These are phyloP conservation scores for Nothura maculosa DNA, from an alignment of 2,797 vertebrate species.

Conservation along the genomic window DNA sequence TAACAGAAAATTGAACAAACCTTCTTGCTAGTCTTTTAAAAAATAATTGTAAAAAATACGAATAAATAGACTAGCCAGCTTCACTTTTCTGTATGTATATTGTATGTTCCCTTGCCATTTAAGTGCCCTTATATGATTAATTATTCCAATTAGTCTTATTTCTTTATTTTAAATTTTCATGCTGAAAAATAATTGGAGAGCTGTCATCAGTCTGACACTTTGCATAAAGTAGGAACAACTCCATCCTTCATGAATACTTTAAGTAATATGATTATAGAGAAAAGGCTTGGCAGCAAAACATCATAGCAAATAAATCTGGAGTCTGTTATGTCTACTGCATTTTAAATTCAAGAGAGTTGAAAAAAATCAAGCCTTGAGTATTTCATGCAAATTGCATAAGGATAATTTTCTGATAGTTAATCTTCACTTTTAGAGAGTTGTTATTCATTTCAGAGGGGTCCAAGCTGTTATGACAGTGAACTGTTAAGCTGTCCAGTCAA, in stretches of 20 bases:
- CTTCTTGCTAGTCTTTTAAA: not conserved
- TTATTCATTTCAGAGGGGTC: not conserved
- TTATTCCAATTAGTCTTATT: not conserved
- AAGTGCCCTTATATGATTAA: not conserved
- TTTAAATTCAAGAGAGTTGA: not conserved
- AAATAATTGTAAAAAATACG: not conserved
- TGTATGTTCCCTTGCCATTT: not conserved
- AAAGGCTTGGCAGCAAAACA: not conserved
- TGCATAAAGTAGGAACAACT: not conserved
- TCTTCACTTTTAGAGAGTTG: not conserved
- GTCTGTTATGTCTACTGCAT: not conserved
- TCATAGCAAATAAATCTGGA: not conserved
- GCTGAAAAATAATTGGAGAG: not conserved
- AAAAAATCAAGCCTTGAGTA: not conserved
- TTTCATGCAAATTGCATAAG: not conserved
- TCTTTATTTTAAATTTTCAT: not conserved
- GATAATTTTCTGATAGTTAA: constrained; percentile 11
- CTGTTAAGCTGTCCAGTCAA: not conserved
- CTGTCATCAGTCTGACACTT: not conserved
- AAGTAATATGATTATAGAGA: not conserved
- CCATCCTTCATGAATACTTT: constrained; percentile 1
- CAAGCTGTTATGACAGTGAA: not conserved
- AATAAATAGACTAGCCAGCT: not conserved
- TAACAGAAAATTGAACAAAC: not conserved
- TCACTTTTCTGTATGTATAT: not conserved